Conservation (phyloP, 2,113 vertebrate species). For the Falcunculus frontatus region DNA sequence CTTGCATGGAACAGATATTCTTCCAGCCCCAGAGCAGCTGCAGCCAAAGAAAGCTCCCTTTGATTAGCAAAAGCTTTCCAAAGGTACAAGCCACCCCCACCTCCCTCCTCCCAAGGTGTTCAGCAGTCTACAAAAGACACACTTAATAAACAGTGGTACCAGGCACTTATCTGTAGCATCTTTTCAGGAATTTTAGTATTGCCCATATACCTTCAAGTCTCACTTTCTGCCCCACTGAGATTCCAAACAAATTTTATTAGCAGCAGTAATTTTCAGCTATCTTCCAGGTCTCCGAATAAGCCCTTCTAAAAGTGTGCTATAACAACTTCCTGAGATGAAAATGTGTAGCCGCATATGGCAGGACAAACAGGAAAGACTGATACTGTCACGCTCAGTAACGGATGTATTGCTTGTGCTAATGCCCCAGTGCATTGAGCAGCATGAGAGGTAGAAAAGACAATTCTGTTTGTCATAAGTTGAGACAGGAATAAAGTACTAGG, state of each 20-base stretch:
- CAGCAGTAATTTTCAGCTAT: neutral
- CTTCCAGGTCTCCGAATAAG: neutral
- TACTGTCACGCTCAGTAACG: neutral
- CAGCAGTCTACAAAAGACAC: neutral
- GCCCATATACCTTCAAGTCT: neutral
- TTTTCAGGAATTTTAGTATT: neutral
- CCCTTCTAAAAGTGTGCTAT: neutral
- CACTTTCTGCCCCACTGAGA: neutral
- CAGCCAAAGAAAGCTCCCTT: neutral
- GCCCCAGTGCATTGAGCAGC: neutral
- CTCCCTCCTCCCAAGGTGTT: neutral
- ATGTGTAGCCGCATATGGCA: neutral
- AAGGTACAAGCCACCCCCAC: neutral
- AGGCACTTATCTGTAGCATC: neutral
- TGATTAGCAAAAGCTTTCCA: neutral
- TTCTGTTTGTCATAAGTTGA: neutral
- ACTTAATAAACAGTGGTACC: neutral
- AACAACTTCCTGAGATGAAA: neutral
- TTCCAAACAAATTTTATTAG: neutral
- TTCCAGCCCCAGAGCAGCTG: neutral
- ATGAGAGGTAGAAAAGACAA: neutral
- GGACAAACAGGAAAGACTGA: slow-evolving; percentile 13
- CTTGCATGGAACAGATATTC: neutral
- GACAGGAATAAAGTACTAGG: slow-evolving; percentile 6
- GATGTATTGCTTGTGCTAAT: neutral